These are phyloP conservation scores for Erythrolamprus reginae DNA, from an alignment of 2,113 vertebrate species.

Conservation along the genomic window DNA sequence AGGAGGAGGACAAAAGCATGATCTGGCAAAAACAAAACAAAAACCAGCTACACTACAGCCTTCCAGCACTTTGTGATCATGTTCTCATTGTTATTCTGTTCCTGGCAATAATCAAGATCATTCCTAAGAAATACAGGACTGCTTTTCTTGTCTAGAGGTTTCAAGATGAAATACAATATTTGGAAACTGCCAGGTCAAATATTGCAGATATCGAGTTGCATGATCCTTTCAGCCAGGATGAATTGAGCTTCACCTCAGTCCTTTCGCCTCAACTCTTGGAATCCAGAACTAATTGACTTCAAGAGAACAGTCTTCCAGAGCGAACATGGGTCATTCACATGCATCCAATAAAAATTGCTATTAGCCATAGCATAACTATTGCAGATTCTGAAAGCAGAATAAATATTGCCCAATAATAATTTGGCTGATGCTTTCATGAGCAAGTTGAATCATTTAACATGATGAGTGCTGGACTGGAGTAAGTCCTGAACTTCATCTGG, in stretches of 20 bases:
- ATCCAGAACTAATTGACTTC: neutral
- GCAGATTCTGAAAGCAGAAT: neutral
- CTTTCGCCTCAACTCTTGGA: neutral
- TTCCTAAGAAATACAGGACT: neutral
- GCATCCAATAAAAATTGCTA: neutral
- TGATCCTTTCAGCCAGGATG: neutral
- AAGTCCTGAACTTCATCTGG: neutral
- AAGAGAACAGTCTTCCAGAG: neutral
- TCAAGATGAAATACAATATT: neutral
- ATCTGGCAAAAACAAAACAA: neutral
- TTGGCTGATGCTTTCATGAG: neutral
- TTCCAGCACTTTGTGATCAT: neutral
- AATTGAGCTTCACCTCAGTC: neutral
- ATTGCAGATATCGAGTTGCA: neutral
- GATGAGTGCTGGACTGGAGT: neutral
- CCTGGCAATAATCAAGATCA: neutral
- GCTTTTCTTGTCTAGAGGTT: neutral
- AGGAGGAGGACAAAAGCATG: neutral
- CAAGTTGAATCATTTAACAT: neutral
- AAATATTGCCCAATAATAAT: neutral
- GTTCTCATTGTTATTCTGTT: neutral
- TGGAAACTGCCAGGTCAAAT: neutral
- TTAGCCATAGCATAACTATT: neutral
- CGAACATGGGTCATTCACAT: neutral
- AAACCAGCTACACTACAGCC: neutral